Conservation (phyloP, 1,140 invertebrate genomes). For the Brachionus rotundiformis region DNA sequence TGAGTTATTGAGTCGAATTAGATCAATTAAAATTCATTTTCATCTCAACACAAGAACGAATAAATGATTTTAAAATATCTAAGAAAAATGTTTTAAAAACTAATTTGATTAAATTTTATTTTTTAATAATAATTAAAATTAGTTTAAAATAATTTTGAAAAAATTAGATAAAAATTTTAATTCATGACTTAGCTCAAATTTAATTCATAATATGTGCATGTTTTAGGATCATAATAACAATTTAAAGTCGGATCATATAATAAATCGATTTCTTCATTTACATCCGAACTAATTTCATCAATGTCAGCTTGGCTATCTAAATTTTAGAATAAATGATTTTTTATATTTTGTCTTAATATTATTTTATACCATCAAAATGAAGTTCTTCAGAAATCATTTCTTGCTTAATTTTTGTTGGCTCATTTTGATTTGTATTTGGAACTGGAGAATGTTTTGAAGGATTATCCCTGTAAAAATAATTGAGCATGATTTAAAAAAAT, state of each 20-base stretch:
- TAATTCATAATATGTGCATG: conserved; percentile 63
- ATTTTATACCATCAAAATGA: conserved; percentile 29
- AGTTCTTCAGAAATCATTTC: neutral
- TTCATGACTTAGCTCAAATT: conserved; percentile 53
- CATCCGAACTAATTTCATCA: conserved; percentile 24
- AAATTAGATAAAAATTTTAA: no score
- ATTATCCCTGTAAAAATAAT: neutral
- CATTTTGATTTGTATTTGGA: neutral
- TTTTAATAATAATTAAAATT: no score
- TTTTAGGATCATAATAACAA: conserved; percentile 64
- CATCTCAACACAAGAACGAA: no score
- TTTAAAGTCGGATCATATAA: conserved; percentile 62
- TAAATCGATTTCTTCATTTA: conserved; percentile 56
- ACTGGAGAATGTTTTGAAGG: conserved; percentile 26
- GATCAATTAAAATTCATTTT: no score
- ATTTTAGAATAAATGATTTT: neutral
- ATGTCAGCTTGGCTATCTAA: conserved; percentile 49
- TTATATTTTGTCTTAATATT: neutral
- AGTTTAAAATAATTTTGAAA: no score
- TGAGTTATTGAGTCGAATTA: no score
- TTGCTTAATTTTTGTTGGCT: neutral
- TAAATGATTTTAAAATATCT: no score
- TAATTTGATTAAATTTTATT: no score
- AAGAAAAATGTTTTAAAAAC: no score
- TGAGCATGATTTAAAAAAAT: no score